Percentiles rank a stretch among this genome's conserved stretches.
These are phyloP conservation scores for Leptopilina boulardi DNA, from an alignment of 1,140 invertebrate genomes.

Conservation along the genomic window DNA sequence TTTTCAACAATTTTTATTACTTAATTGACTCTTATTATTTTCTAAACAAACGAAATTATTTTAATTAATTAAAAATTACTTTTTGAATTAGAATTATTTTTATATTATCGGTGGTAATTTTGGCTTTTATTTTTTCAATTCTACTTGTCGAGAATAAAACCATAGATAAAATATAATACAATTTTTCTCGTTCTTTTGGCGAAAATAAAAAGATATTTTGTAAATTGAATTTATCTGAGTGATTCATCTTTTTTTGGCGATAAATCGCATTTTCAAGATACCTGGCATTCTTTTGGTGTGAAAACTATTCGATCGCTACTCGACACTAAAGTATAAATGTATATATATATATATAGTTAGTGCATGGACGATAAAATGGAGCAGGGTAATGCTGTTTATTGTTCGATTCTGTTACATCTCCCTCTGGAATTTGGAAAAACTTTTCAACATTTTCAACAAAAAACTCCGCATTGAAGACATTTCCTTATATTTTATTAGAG, in stretches of 20 bases:
- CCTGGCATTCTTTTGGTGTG: constrained; percentile 12
- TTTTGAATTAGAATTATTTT: too few species aligned
- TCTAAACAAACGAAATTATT: too few species aligned
- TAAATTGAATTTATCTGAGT: not conserved
- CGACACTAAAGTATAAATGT: not conserved
- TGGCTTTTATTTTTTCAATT: too few species aligned
- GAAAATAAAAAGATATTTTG: constrained; percentile 11
- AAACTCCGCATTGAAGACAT: not conserved
- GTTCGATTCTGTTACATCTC: constrained; percentile 1
- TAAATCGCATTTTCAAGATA: not conserved
- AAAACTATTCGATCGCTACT: constrained; percentile 11
- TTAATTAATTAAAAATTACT: too few species aligned
- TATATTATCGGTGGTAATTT: too few species aligned
- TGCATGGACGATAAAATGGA: not conserved
- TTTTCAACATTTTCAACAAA: not conserved
- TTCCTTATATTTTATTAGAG: not conserved
- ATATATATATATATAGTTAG: not conserved
- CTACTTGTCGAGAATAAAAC: too few species aligned
- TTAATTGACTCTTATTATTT: too few species aligned
- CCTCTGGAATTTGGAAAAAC: not conserved
- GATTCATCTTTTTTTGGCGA: not conserved
- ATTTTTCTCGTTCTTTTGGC: too few species aligned
- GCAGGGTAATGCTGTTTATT: constrained; percentile 5
- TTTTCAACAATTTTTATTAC: too few species aligned
- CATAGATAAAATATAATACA: too few species aligned